phyloP scores from a whole-genome alignment of 2,888 invertebrate species.

The Andrena chrysosceles region DNA sequence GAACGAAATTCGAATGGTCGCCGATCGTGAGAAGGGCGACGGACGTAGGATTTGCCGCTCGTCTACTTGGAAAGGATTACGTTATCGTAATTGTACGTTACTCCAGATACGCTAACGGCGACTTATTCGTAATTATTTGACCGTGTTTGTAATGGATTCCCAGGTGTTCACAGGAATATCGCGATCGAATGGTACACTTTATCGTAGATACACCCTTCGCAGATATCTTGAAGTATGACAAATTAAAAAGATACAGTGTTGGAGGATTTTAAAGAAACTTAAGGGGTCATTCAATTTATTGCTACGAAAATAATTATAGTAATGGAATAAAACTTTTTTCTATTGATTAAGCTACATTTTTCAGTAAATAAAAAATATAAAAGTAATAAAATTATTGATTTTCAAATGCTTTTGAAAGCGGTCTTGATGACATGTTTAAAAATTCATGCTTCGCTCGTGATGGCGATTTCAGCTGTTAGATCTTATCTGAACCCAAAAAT shows the following conservation, averaged over 20 bases:
- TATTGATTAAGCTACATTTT: too few relatives aligned
- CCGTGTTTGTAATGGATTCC: slow-evolving; percentile 5
- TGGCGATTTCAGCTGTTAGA: too few relatives aligned
- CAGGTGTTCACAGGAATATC: slow-evolving; percentile 6
- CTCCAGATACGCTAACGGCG: slow-evolving; percentile 40
- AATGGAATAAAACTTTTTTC: too few relatives aligned
- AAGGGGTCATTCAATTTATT: too few relatives aligned
- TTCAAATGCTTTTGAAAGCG: too few relatives aligned
- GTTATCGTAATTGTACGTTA: slow-evolving; percentile 45
- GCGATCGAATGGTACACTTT: background rate
- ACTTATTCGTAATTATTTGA: slow-evolving; percentile 29
- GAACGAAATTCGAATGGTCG: slow-evolving; percentile 24
- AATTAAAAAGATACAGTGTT: background rate
- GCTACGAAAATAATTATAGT: too few relatives aligned
- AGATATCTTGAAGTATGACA: background rate
- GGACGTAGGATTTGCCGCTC: slow-evolving; percentile 22
- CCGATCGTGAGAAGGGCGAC: slow-evolving; percentile 46
- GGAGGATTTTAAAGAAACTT: background rate
- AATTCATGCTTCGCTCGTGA: too few relatives aligned
- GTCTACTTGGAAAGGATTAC: slow-evolving; percentile 23
- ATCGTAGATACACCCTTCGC: too few relatives aligned
- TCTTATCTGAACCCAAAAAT: too few relatives aligned
- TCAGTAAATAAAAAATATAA: too few relatives aligned
- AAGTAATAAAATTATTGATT: too few relatives aligned
- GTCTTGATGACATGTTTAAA: too few relatives aligned